phyloP scores from a whole-genome alignment of 2,888 invertebrate genomes.

The Tipula lateralis region DNA sequence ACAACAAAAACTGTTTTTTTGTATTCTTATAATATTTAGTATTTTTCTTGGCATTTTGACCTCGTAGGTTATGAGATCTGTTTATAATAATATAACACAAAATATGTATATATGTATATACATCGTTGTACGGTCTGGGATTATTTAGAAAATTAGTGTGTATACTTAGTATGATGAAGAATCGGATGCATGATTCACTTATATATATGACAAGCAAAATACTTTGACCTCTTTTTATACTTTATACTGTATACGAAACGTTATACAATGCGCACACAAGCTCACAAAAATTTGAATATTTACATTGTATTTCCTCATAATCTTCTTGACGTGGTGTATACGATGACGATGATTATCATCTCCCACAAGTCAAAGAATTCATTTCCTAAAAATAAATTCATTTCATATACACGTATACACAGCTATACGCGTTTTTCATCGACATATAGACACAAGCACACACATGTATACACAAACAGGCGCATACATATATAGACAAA shows the following conservation, averaged over 20 bases:
- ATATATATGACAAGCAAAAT: constrained; percentile 2
- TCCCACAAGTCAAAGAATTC: constrained; percentile 24
- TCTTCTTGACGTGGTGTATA: neutral
- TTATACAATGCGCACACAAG: neutral
- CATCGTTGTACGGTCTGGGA: neutral
- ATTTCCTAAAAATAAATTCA: constrained; percentile 13
- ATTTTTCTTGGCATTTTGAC: constrained; percentile 24
- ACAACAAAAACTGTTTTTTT: neutral
- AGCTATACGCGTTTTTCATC: neutral
- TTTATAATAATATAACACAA: neutral
- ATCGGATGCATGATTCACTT: neutral
- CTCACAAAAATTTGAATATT: neutral
- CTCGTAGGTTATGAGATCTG: constrained; percentile 15
- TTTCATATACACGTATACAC: neutral
- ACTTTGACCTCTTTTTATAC: neutral
- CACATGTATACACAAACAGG: neutral
- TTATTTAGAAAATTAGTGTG: neutral
- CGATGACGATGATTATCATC: neutral
- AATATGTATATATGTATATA: neutral
- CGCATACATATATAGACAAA: neutral
- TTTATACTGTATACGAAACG: neutral
- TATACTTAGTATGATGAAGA: neutral
- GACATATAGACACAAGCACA: neutral
- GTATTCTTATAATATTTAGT: constrained; percentile 11
- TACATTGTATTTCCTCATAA: constrained; percentile 6